Evolutionary conservation across 2,888 invertebrate species (phyloP).

Genomic region (Caenorhabditis plicata): DNA sequence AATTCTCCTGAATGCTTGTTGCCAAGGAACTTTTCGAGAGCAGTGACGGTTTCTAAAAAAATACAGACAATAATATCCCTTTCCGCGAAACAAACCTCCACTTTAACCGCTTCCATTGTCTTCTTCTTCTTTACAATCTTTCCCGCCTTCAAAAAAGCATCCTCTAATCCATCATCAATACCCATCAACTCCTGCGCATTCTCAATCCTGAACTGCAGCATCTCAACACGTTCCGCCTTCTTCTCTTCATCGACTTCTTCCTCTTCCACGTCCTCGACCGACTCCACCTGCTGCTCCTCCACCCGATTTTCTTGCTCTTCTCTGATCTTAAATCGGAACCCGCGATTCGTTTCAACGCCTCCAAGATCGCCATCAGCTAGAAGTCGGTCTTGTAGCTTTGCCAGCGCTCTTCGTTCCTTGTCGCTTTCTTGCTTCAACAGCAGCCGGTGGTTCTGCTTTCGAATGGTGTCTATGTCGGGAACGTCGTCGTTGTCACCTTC

Average conservation of each 20-base stretch:
- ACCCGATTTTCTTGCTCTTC: slow-evolving; percentile 22
- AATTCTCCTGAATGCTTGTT: slow-evolving; percentile 19
- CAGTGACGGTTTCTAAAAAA: slow-evolving; percentile 21
- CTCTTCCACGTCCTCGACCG: slow-evolving; percentile 23
- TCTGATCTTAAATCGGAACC: slow-evolving; percentile 45
- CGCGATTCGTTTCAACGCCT: slow-evolving; percentile 47
- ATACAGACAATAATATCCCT: background rate
- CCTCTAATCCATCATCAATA: slow-evolving; percentile 13
- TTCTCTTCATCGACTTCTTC: slow-evolving; percentile 24
- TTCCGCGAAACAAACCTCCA: no score
- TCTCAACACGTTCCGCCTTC: slow-evolving; percentile 18
- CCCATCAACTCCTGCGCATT: slow-evolving; percentile 13
- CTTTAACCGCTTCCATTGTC: background rate
- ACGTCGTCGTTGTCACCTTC: slow-evolving; percentile 51
- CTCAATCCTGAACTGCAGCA: slow-evolving; percentile 23
- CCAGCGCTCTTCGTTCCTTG: slow-evolving; percentile 44
- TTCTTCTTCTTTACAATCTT: slow-evolving; percentile 10
- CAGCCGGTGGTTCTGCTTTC: slow-evolving; percentile 43
- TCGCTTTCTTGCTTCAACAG: slow-evolving; percentile 50
- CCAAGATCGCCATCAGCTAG: slow-evolving; percentile 52
- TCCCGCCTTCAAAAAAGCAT: slow-evolving; percentile 26
- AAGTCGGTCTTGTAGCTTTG: slow-evolving; percentile 52
- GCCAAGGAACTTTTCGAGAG: slow-evolving; percentile 16
- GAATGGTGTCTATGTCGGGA: slow-evolving; percentile 48
- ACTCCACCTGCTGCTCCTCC: slow-evolving; percentile 4